Evolutionary conservation across 2,888 invertebrate genomes (phyloP), one percentile per base, ranked within the genome.

Genomic region (Noctua comes): DNA sequence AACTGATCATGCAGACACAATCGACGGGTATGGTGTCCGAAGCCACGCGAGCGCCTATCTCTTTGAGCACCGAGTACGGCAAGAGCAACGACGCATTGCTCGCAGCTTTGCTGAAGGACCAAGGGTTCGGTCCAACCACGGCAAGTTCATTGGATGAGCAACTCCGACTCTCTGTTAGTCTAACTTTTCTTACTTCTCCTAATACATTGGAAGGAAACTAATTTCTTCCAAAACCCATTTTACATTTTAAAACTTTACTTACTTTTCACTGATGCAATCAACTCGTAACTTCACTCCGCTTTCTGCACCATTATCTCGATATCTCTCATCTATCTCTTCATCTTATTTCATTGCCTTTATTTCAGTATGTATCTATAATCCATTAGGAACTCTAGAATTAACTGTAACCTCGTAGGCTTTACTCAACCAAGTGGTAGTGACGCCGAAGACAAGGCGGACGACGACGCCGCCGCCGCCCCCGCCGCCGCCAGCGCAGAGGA

Each of bases 121-220:
- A 98, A 91, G 98, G 98, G 64, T 98, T 98, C 88, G 98, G 97
- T 79, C 98, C 98, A 7, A 97, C 97, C n/a, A 98, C 98, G 82
- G 98, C 98, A 88, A 97, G 97, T 94, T 96, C 97, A 76, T 94
- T 97, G 90, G 97, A 97, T 89, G 97, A 97, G 89, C 97, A 97
- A 94, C 93, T 97, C 76, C 95, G 97, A 92, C 95, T 97, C 80
- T 96, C 97, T 92, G 97, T 97, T 94, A 97, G 97, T 97, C 87
- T 88, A 82, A 88, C 88, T 89, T 91, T 91, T 90, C 86, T 88
- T 87, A 87, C 77, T 88, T 86, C 74, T 76, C 77, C 69, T 85
- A 84, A 80, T 79, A 78, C 62, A 79, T 86, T 80, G 70, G 73
- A 82, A 80, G 77, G 70, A 66, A 72, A 69, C 31, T 62, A 68